phyloP scores from a whole-genome alignment of 2,888 invertebrate species.

The Drosophila neonasuta region DNA sequence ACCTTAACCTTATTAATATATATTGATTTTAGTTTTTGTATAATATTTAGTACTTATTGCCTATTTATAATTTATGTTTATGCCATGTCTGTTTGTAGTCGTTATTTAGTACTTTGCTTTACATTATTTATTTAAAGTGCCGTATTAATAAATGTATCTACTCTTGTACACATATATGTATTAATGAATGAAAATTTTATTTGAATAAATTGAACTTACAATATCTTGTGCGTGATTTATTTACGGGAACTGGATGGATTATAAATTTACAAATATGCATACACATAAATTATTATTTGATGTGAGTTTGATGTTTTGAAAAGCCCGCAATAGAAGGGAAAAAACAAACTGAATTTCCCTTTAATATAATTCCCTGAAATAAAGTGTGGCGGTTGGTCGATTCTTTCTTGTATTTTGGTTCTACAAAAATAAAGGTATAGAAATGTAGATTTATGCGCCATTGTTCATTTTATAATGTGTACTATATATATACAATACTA shows the following conservation, averaged over 20 bases:
- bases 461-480: not conserved
- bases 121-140: conserved; percentile 10
- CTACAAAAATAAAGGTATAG: not conserved
- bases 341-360: not conserved
- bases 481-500: not conserved
- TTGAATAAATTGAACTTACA: conserved; percentile 1
- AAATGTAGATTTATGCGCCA: no score
- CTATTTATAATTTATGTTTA: conserved; percentile 4
- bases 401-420: not conserved
- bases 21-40: conserved; percentile 15
- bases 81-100: conserved; percentile 10
- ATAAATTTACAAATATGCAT: not conserved
- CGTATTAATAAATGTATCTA: not conserved
- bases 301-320: not conserved
- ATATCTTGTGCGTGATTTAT: not conserved
- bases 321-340: not conserved
- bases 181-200: not conserved
- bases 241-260: not conserved
- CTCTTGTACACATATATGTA: not conserved
- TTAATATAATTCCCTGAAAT: not conserved
- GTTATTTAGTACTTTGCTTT: conserved; percentile 1
- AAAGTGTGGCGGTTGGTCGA: conserved; percentile 9
- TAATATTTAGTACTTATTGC: conserved; percentile 9
- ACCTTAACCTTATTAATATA: not conserved
- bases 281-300: no score